phyloP scores from a whole-genome alignment of 2,888 invertebrate genomes.

The Dryococelus australis region DNA sequence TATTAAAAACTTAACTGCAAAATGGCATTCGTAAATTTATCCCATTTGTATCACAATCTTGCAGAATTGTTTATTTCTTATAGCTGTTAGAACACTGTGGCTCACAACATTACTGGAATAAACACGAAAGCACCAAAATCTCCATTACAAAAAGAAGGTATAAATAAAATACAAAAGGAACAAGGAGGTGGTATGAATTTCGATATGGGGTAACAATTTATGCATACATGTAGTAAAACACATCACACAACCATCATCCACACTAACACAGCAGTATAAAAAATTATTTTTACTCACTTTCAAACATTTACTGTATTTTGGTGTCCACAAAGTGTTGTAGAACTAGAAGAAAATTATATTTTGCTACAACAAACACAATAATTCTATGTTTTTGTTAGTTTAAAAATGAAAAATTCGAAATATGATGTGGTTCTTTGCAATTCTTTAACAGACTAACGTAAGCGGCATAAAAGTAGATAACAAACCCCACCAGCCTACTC shows the following conservation, averaged over 20 bases:
- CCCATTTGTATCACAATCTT: slow-evolving; percentile 8
- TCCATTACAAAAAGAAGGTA: neutral
- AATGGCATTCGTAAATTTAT: neutral
- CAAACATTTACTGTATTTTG: neutral
- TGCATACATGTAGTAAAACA: neutral
- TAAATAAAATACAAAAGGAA: slow-evolving; percentile 10
- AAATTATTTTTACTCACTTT: neutral
- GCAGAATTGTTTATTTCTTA: neutral
- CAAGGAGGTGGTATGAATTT: neutral
- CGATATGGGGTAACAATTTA: slow-evolving; percentile 10
- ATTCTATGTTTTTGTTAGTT: no score
- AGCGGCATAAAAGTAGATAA: neutral
- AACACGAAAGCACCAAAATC: slow-evolving; percentile 7
- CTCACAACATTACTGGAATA: neutral
- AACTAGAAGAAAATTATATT: neutral
- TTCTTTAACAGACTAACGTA: no score
- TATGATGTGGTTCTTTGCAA: neutral
- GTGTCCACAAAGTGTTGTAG: neutral
- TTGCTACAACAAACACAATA: neutral
- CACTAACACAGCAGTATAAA: neutral
- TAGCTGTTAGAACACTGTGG: neutral
- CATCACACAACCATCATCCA: neutral
- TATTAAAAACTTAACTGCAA: neutral
- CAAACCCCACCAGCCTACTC: neutral
- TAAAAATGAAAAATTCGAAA: neutral